Conservation (phyloP, 2,797 vertebrate species). For the Thripadectes ignobilis region DNA sequence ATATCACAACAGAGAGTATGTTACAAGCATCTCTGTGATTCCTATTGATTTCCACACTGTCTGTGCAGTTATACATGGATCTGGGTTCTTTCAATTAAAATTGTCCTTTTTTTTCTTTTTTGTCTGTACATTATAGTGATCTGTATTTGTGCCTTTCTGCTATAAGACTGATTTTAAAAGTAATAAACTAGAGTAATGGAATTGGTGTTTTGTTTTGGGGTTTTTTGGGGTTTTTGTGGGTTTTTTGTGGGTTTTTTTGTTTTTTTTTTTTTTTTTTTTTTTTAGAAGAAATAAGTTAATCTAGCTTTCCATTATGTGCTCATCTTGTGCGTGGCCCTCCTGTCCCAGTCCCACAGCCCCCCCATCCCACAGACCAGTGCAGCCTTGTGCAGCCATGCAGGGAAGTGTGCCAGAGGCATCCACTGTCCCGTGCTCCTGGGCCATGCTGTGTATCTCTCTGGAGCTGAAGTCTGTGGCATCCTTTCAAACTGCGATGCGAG, state of each 20-base stretch:
- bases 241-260: no score
- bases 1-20: background rate
- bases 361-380: background rate
- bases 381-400: background rate
- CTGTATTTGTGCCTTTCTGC: background rate
- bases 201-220: background rate
- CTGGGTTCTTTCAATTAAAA: background rate
- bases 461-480: background rate
- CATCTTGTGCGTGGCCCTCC: background rate
- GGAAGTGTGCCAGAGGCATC: background rate
- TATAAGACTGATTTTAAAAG: background rate
- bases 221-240: background rate
- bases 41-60: background rate
- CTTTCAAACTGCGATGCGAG: rapidly evolving
- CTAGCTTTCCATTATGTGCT: background rate
- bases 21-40: background rate
- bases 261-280: no score
- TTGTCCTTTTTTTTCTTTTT: background rate
- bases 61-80: rapidly evolving
- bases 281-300: background rate
- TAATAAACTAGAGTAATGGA: background rate
- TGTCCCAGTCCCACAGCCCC: background rate
- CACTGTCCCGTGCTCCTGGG: rapidly evolving
- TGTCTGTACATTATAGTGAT: background rate
- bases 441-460: rapidly evolving